A percentile compares a stretch with the other conserved stretches of the same genome.
Evolutionary conservation across 2,888 invertebrate species (phyloP).

Genomic region (Scaptomyza cyrtandrae): DNA sequence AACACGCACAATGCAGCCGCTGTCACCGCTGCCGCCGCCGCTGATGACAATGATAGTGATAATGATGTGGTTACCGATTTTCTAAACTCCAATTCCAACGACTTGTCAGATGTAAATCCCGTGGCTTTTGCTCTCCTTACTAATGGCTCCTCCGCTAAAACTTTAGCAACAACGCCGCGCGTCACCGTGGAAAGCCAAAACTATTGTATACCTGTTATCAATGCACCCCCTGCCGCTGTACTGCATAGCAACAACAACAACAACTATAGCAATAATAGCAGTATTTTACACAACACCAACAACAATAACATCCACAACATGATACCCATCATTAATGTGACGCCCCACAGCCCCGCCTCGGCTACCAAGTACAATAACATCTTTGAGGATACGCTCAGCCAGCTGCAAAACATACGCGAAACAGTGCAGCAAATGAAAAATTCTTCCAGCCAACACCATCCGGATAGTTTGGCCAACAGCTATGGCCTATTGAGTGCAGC

Average conservation of each 20-base stretch:
- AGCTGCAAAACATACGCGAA: conserved; percentile 84
- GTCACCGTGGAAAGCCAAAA: conserved; percentile 76
- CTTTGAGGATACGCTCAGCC: conserved; percentile 85
- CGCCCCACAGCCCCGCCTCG: conserved; percentile 93
- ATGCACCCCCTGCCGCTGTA: conserved; percentile 65
- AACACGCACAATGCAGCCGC: conserved; percentile 61
- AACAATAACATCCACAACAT: conserved; percentile 82
- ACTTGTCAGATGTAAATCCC: conserved; percentile 26
- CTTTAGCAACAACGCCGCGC: conserved; percentile 38
- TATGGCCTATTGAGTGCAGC: conserved; percentile 79
- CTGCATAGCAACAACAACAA: conserved; percentile 31
- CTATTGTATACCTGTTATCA: conserved; percentile 82
- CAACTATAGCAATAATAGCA: conserved; percentile 53
- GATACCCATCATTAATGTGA: conserved; percentile 94
- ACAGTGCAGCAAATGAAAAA: conserved; percentile 85
- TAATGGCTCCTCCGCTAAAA: conserved; percentile 51
- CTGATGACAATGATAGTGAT: conserved; percentile 84
- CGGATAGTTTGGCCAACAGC: conserved; percentile 73
- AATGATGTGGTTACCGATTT: conserved; percentile 84
- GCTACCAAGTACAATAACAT: conserved; percentile 90
- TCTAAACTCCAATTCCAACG: conserved; percentile 82
- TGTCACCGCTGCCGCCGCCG: conserved; percentile 16
- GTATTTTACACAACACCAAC: conserved; percentile 46
- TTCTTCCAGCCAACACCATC: conserved; percentile 80
- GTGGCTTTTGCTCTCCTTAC: conserved; percentile 10